A percentile compares a stretch with the other conserved stretches of the same genome.
Evolutionary conservation across 2,797 vertebrate species (phyloP).

Genomic region (Neopelma chrysocephalum): DNA sequence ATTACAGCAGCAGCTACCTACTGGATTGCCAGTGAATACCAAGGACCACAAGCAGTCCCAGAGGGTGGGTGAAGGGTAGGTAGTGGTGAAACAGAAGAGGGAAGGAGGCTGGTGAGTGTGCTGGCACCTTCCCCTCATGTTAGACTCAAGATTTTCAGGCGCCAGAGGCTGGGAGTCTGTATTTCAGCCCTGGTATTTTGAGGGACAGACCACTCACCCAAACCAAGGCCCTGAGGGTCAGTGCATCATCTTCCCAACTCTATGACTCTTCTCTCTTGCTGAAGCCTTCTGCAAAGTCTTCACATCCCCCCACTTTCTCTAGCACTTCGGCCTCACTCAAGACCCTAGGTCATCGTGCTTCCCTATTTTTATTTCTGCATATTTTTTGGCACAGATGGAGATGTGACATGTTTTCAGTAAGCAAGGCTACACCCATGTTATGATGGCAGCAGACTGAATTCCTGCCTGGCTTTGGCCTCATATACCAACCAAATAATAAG

Average conservation of each 20-base stretch:
- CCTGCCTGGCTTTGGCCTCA: neutral
- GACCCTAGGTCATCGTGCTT: neutral
- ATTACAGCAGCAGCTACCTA: neutral
- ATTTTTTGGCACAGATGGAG: neutral
- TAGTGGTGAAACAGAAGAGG: neutral
- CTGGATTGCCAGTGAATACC: neutral
- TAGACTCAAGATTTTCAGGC: neutral
- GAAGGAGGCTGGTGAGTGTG: neutral
- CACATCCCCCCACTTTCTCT: neutral
- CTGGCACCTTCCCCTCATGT: neutral
- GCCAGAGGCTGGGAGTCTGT: neutral
- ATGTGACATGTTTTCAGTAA: neutral
- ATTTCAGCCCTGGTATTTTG: fast-evolving
- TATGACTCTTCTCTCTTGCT: neutral
- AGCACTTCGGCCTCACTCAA: neutral
- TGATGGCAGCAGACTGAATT: neutral
- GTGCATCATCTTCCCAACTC: neutral
- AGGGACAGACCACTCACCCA: neutral
- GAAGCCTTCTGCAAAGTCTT: neutral
- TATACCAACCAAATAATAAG: neutral
- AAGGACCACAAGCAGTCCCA: fast-evolving
- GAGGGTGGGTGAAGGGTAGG: neutral
- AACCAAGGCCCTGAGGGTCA: neutral
- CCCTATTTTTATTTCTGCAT: neutral
- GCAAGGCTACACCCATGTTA: neutral